Evolutionary conservation across 2,888 invertebrate species (phyloP).

Genomic region (Tholera decimalis): DNA sequence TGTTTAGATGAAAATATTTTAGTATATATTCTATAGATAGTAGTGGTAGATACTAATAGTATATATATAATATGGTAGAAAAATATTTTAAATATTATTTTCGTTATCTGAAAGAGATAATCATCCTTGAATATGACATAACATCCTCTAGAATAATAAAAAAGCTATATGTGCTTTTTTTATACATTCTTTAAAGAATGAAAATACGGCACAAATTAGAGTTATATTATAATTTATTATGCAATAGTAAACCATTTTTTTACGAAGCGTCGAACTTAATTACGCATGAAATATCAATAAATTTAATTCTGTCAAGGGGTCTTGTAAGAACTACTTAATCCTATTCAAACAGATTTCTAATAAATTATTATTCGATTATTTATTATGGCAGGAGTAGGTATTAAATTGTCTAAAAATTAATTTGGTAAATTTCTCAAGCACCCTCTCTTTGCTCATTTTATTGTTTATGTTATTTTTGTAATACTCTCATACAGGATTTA

Average conservation of each 20-base stretch:
- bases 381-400: slow-evolving; percentile 58
- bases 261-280: slow-evolving; percentile 21
- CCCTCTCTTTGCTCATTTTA: background rate
- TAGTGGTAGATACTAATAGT: too few species aligned
- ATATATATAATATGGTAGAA: too few species aligned
- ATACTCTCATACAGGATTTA: slow-evolving; percentile 9
- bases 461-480: slow-evolving; percentile 6
- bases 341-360: slow-evolving; percentile 69
- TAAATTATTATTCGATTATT: slow-evolving; percentile 74
- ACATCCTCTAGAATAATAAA: too few species aligned
- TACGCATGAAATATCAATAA: slow-evolving; percentile 59
- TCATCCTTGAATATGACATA: too few species aligned
- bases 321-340: slow-evolving; percentile 64
- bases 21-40: too few species aligned
- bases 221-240: slow-evolving; percentile 7
- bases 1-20: too few species aligned
- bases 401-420: slow-evolving; percentile 59
- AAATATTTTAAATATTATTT: too few species aligned
- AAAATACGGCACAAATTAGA: too few species aligned
- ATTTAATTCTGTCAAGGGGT: slow-evolving; percentile 58
- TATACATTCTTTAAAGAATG: too few species aligned
- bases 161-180: slow-evolving; percentile 5
- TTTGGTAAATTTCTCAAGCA: slow-evolving; percentile 21
- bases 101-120: too few species aligned
- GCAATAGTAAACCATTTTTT: slow-evolving; percentile 6